A percentile compares a stretch with the other conserved stretches of the same genome.
Evolutionary conservation across 2,113 vertebrate species (phyloP).

Genomic region (Psophia crepitans): DNA sequence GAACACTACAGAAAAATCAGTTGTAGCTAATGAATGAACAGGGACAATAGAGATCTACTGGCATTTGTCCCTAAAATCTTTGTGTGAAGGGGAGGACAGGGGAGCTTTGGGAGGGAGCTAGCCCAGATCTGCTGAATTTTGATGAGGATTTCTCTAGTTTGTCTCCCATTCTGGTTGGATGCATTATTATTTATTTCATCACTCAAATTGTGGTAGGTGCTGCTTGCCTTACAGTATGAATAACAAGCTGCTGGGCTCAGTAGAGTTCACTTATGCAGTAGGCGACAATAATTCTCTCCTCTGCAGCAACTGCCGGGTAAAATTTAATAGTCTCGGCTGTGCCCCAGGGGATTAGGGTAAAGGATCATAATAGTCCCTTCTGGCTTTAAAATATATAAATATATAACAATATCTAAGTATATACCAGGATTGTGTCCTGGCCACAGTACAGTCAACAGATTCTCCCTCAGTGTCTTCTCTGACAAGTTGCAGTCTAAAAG

Average conservation of each 20-base stretch:
- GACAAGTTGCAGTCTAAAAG: neutral
- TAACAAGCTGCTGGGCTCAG: slow-evolving; percentile 38
- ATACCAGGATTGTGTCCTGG: neutral
- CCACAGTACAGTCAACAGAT: neutral
- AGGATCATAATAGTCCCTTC: neutral
- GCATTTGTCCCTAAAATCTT: slow-evolving; percentile 39
- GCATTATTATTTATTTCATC: slow-evolving; percentile 69
- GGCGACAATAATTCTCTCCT: slow-evolving; percentile 25
- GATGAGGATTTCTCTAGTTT: slow-evolving; percentile 45
- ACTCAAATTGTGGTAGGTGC: slow-evolving; percentile 59
- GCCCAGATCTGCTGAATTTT: slow-evolving; percentile 48
- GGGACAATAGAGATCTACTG: slow-evolving; percentile 32
- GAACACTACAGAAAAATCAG: neutral
- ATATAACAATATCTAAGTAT: neutral
- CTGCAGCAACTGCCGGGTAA: neutral
- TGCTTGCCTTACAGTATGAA: slow-evolving; percentile 42
- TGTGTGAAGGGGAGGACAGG: neutral
- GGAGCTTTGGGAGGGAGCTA: neutral
- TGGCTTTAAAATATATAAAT: neutral
- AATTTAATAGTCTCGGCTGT: neutral
- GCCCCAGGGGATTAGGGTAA: neutral
- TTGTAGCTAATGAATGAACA: slow-evolving; percentile 38
- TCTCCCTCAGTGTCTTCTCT: neutral
- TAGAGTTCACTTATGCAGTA: slow-evolving; percentile 47
- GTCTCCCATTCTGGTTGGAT: slow-evolving; percentile 46